Evolutionary conservation across 1,140 invertebrate genomes (phyloP).

Genomic region (Daktulosphaira vitifoliae): DNA sequence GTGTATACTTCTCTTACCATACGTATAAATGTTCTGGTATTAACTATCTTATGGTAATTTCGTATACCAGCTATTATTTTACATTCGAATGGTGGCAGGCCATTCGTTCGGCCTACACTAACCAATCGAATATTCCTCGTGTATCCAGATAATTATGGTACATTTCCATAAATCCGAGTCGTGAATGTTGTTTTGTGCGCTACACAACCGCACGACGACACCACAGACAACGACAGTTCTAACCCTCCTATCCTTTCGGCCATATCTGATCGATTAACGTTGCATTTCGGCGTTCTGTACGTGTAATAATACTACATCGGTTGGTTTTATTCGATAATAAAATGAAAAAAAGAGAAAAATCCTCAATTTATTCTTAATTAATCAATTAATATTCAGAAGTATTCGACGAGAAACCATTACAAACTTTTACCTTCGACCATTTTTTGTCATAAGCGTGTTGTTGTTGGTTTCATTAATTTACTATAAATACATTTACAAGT

Average conservation of each 20-base stretch:
- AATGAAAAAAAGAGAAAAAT: conserved; percentile 1
- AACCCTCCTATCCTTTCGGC: conserved; percentile 9
- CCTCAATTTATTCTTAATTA: too few relatives aligned
- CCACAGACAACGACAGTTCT: neutral
- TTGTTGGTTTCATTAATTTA: too few relatives aligned
- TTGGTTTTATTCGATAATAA: neutral
- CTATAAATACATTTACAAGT: too few relatives aligned
- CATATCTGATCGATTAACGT: conserved; percentile 31
- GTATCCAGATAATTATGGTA: conserved; percentile 16
- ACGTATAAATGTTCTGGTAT: neutral
- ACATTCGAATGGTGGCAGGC: conserved; percentile 24
- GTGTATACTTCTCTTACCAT: neutral
- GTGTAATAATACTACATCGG: neutral
- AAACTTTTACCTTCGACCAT: too few relatives aligned
- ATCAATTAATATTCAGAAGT: too few relatives aligned
- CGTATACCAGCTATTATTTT: conserved; percentile 26
- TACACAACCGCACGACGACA: conserved; percentile 3
- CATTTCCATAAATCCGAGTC: conserved; percentile 26
- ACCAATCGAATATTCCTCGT: conserved; percentile 21
- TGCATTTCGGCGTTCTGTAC: neutral
- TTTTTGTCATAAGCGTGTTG: too few relatives aligned
- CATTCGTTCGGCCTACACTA: conserved; percentile 18
- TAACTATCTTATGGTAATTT: conserved; percentile 28
- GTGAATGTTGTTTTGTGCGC: conserved; percentile 19
- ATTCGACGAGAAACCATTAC: too few relatives aligned